A percentile compares a stretch with the other conserved stretches of the same genome.
Evolutionary conservation across 2,888 invertebrate genomes (phyloP).

Genomic region (Onthophagus sagittarius): DNA sequence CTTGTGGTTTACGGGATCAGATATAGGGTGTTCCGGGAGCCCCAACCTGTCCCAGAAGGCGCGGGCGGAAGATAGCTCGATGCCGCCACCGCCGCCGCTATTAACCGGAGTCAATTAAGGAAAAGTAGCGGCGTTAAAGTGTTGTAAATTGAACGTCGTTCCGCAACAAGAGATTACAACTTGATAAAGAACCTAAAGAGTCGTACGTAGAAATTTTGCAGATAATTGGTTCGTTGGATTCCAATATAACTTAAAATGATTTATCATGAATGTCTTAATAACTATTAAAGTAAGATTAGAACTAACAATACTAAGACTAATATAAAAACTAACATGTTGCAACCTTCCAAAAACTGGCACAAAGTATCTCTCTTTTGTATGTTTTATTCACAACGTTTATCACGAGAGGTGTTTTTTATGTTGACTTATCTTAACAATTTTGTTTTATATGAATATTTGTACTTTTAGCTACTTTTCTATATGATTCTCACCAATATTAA

Average conservation of each 20-base stretch:
- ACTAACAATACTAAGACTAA: too few relatives aligned
- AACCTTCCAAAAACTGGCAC: too few relatives aligned
- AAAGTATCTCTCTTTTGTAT: too few relatives aligned
- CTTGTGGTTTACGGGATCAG: slow-evolving; percentile 4
- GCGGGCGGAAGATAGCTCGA: neutral
- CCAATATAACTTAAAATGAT: neutral
- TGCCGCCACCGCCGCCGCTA: slow-evolving; percentile 33
- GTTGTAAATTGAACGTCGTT: slow-evolving; percentile 2
- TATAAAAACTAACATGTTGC: too few relatives aligned
- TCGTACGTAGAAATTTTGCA: neutral
- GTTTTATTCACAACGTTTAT: too few relatives aligned
- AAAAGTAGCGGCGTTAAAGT: slow-evolving; percentile 5
- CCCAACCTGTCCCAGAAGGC: slow-evolving; percentile 1
- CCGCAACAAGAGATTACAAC: slow-evolving; percentile 1
- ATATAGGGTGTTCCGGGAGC: slow-evolving; percentile 2
- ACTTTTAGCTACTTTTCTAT: too few relatives aligned
- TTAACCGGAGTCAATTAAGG: slow-evolving; percentile 12
- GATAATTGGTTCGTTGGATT: slow-evolving; percentile 10
- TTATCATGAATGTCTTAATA: neutral
- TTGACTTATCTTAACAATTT: too few relatives aligned
- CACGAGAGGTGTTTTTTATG: too few relatives aligned
- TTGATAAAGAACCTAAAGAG: neutral
- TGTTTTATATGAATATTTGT: too few relatives aligned
- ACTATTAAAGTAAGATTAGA: too few relatives aligned
- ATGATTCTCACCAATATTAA: too few relatives aligned